phyloP scores from a whole-genome alignment of 2,888 invertebrate genomes.

The Dynastes hyllus region DNA sequence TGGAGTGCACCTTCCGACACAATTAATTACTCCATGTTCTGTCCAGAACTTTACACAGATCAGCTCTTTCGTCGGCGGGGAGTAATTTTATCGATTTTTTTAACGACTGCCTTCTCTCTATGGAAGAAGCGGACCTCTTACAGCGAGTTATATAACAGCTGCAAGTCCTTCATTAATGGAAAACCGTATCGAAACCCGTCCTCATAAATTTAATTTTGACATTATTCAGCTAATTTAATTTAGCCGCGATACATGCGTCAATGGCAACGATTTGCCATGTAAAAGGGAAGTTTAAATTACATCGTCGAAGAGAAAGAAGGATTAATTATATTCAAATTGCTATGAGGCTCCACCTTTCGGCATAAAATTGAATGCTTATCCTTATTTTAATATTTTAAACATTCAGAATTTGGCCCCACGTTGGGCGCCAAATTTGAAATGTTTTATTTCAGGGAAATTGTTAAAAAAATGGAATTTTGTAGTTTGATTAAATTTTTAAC shows the following conservation, averaged over 20 bases:
- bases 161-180: conserved; percentile 23
- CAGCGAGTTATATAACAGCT: conserved; percentile 1
- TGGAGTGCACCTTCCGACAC: conserved; percentile 45
- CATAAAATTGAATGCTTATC: no score
- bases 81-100: conserved; percentile 32
- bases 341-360: no score
- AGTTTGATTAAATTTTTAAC: no score
- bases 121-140: background rate
- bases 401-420: no score
- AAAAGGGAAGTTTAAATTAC: no score
- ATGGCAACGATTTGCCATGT: no score
- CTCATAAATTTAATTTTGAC: conserved; percentile 3
- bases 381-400: no score
- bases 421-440: no score
- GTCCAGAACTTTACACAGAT: conserved; percentile 47
- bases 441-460: no score
- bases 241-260: background rate
- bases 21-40: conserved; percentile 44
- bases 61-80: conserved; percentile 19
- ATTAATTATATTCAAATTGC: no score
- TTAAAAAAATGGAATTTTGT: no score
- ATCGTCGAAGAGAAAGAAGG: no score
- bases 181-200: conserved; percentile 1
- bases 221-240: conserved; percentile 7
- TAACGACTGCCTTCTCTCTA: conserved; percentile 2